Conservation (phyloP, 1,140 invertebrate species). For the Drosophila navojoa region DNA sequence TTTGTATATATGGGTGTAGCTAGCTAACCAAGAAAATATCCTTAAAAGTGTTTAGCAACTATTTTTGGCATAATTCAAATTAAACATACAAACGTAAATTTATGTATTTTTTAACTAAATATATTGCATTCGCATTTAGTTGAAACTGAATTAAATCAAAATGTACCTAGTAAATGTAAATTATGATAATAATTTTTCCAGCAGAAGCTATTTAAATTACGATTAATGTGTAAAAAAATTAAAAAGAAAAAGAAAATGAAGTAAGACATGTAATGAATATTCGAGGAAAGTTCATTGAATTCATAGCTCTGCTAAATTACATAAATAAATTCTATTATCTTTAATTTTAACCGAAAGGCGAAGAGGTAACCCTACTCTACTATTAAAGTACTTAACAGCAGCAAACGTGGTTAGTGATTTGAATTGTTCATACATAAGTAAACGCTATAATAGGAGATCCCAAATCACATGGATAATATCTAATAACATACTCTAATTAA, state of each 20-base stretch:
- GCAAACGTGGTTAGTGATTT: constrained; percentile 82
- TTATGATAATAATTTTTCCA: constrained; percentile 80
- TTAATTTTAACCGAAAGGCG: constrained; percentile 24
- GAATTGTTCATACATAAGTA: constrained; percentile 77
- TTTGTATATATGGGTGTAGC: constrained; percentile 15
- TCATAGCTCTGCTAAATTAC: constrained; percentile 19
- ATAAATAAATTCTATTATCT: constrained; percentile 10
- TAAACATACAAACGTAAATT: constrained; percentile 4
- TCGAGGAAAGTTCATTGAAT: neutral
- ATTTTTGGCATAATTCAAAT: constrained; percentile 10
- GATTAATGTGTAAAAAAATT: constrained; percentile 24
- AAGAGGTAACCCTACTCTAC: no score
- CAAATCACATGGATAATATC: constrained; percentile 32
- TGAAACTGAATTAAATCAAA: constrained; percentile 69
- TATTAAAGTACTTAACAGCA: constrained; percentile 59
- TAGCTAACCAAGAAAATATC: constrained; percentile 12
- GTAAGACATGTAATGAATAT: neutral
- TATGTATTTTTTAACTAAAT: constrained; percentile 37
- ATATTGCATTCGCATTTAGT: constrained; percentile 65
- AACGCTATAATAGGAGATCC: constrained; percentile 49
- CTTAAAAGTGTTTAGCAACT: constrained; percentile 14
- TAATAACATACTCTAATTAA: constrained; percentile 34
- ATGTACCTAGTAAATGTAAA: constrained; percentile 82
- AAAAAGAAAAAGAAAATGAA: neutral
- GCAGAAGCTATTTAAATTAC: constrained; percentile 57